Percentiles rank a stretch among this genome's conserved stretches.
Conservation (phyloP, 2,888 invertebrate species). For the Chrysolina haemoptera region DNA sequence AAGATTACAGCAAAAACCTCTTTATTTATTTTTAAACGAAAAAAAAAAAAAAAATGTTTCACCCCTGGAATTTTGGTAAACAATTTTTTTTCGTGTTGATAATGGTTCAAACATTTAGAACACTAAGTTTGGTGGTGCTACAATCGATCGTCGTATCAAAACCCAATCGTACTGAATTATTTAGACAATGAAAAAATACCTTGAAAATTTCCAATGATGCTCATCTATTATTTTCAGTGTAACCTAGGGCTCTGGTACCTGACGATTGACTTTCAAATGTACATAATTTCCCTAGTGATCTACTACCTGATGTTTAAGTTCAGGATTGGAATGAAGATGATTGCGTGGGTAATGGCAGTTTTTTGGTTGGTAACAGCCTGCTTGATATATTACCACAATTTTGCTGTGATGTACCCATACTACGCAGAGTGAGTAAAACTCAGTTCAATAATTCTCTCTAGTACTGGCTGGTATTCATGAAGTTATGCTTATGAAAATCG, state of each 20-base stretch:
- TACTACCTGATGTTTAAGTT: constrained; percentile 30
- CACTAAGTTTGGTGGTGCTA: too few relatives aligned
- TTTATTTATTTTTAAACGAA: too few relatives aligned
- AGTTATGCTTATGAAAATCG: background rate
- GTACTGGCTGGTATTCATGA: background rate
- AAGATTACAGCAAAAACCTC: too few relatives aligned
- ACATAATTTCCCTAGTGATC: background rate
- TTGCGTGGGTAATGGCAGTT: background rate
- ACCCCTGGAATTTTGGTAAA: too few relatives aligned
- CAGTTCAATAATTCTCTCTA: too few relatives aligned
- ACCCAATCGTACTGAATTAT: too few relatives aligned
- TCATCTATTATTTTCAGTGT: constrained; percentile 22
- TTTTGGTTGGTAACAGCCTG: background rate
- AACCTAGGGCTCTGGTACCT: constrained; percentile 31
- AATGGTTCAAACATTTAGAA: too few relatives aligned
- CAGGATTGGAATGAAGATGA: background rate
- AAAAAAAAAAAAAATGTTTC: too few relatives aligned
- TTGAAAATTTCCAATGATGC: background rate
- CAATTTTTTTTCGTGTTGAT: too few relatives aligned
- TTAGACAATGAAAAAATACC: background rate
- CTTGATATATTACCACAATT: constrained; percentile 15
- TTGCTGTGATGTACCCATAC: background rate
- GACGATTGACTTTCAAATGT: constrained; percentile 24
- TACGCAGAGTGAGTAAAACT: background rate
- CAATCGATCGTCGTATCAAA: too few relatives aligned